phyloP scores from a whole-genome alignment of 1,140 invertebrate genomes.

The Heliothis virescens region DNA sequence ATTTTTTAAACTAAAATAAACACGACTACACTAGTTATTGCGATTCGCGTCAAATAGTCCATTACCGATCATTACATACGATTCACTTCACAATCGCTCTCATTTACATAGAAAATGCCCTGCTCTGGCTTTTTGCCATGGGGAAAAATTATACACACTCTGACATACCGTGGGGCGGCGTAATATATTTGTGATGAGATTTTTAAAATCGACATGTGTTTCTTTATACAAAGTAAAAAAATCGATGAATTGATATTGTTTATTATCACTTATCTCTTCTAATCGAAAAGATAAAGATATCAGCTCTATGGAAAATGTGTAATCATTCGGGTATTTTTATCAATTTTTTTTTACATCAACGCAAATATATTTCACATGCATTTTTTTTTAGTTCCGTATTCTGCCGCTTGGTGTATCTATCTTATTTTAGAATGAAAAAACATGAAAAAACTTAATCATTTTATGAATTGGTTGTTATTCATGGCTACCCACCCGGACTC shows the following conservation, averaged over 20 bases:
- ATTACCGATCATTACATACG: constrained; percentile 44
- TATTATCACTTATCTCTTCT: background rate
- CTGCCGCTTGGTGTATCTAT: too few species aligned
- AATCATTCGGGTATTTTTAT: too few species aligned
- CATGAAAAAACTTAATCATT: too few species aligned
- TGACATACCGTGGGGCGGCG: background rate
- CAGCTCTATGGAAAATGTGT: too few species aligned
- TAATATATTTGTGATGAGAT: background rate
- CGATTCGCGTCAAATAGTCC: constrained; percentile 41
- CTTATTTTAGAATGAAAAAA: too few species aligned
- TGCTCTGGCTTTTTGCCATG: constrained; percentile 41
- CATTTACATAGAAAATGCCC: constrained; percentile 47
- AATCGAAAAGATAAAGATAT: too few species aligned
- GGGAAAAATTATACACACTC: constrained; percentile 3
- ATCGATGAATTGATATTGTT: background rate
- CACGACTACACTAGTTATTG: background rate
- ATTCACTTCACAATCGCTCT: constrained; percentile 39
- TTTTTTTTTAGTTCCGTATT: too few species aligned
- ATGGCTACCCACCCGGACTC: too few species aligned
- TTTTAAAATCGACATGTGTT: background rate
- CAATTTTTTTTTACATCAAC: too few species aligned
- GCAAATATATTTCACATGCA: too few species aligned
- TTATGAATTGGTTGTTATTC: too few species aligned
- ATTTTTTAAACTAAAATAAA: background rate
- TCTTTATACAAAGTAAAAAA: background rate